Evolutionary conservation across 2,888 invertebrate species (phyloP), one percentile per base, ranked within the genome.

Genomic region (Drosophila prostipennis): DNA sequence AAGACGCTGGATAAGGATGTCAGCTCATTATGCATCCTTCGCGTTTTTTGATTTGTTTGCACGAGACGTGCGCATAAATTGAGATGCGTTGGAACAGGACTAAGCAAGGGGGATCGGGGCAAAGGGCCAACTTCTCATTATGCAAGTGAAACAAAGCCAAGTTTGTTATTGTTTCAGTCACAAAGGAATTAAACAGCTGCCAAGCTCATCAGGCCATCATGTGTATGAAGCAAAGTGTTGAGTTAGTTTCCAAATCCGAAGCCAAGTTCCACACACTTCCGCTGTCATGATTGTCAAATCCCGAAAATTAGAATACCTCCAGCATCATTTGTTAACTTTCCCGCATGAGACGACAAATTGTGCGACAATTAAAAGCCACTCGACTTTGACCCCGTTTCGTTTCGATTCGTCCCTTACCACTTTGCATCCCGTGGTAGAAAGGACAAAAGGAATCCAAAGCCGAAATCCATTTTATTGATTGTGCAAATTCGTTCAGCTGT

Each of bases 21-120:
- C 60, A 72, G 76, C 78, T 87, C 87, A 84, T 84, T 88, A 86
- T 84, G 89, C 89, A 84, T 71, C 77, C 79, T 71, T 76, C 75
- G 74, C 74, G 79, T 71, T 74, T 74, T 74, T 68, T 80, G 89
- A 84, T 87, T 84, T 85, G 79, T 74, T 72, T 70, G 75, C 77
- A 53, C 60, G 60, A 74, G 84, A 83, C 76, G 72, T 68, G 80
- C 79, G 88, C 86, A 87, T 84, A 77, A 87, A 74, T 84, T 84
- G 65, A 69, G 70, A 72, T 71, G 79, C 74, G 64, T 60, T 42
- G 59, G 16, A 23, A 43, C 36, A 52, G 39, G 36, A 23, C 53
- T 42, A 32, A 36, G 51, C 23, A 48, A 14, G 14, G 29, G 48
- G 6, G n/a, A n/a, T 11, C 7, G 10, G n/a, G 57, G 34, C 1